phyloP scores from a whole-genome alignment of 2,797 vertebrate species.

The Gallinago solitaria region DNA sequence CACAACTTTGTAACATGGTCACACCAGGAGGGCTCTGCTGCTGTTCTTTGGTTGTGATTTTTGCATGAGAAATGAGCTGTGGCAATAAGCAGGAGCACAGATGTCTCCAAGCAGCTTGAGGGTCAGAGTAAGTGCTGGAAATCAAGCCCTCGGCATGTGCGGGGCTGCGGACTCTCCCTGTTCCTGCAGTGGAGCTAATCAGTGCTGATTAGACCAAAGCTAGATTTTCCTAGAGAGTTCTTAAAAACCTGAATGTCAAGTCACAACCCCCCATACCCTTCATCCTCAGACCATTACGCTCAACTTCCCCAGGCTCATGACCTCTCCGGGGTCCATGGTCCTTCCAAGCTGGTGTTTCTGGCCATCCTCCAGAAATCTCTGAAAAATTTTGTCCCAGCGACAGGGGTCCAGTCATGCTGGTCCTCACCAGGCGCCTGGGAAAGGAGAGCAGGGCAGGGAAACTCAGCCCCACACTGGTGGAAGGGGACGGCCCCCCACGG shows the following conservation, averaged over 20 bases:
- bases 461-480: fast-evolving
- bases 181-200: background rate
- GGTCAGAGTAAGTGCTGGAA: background rate
- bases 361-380: fast-evolving
- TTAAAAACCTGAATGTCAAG: background rate
- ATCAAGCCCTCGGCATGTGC: background rate
- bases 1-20: fast-evolving
- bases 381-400: fast-evolving
- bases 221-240: background rate
- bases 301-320: background rate
- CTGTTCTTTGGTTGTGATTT: background rate
- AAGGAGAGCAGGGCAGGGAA: background rate
- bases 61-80: background rate
- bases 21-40: background rate
- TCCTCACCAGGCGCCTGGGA: background rate
- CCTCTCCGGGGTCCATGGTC: background rate
- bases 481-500: background rate
- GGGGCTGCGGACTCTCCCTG: background rate
- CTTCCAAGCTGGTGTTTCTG: background rate
- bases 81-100: background rate
- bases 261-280: background rate
- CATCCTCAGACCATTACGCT: background rate
- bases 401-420: background rate
- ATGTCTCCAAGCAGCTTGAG: background rate
- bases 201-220: constrained; percentile 12